A percentile compares a stretch with the other conserved stretches of the same genome.
phyloP scores from a whole-genome alignment of 2,797 vertebrate genomes.

The Hybognathus amarus region DNA sequence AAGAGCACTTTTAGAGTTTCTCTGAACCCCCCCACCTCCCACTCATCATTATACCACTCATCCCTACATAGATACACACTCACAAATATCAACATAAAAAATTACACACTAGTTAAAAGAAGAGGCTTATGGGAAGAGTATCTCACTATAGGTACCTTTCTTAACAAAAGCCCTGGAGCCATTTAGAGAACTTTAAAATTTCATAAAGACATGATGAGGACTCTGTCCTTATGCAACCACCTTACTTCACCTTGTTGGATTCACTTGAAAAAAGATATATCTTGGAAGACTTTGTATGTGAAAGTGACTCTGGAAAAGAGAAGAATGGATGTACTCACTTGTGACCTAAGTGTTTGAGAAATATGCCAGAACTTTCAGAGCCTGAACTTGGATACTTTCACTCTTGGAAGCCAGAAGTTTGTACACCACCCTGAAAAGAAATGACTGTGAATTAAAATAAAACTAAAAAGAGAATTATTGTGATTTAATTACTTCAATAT shows the following conservation, averaged over 20 bases:
- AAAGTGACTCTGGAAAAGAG: not conserved
- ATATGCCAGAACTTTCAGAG: constrained; percentile 95
- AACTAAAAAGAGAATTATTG: not conserved
- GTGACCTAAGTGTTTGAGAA: constrained; percentile 95
- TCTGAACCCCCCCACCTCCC: too few species aligned
- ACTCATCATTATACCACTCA: not conserved
- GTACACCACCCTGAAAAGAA: constrained; percentile 88
- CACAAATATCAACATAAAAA: constrained; percentile 28
- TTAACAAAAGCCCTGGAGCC: constrained; percentile 12
- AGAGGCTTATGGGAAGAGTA: not conserved
- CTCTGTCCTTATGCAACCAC: not conserved
- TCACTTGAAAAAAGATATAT: not conserved
- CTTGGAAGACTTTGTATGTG: not conserved
- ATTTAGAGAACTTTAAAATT: not conserved
- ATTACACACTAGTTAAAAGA: not conserved
- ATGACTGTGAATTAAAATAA: not conserved
- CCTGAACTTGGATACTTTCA: constrained; percentile 96
- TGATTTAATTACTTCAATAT: not conserved
- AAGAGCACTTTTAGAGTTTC: too few species aligned
- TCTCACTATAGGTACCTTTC: not conserved
- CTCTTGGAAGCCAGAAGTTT: constrained; percentile 96
- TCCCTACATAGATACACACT: not conserved
- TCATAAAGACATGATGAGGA: not conserved
- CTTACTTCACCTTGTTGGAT: constrained; percentile 15
- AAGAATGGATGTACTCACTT: constrained; percentile 84